Evolutionary conservation across 1,140 invertebrate species (phyloP).

Genomic region (Lepidurus apus): DNA sequence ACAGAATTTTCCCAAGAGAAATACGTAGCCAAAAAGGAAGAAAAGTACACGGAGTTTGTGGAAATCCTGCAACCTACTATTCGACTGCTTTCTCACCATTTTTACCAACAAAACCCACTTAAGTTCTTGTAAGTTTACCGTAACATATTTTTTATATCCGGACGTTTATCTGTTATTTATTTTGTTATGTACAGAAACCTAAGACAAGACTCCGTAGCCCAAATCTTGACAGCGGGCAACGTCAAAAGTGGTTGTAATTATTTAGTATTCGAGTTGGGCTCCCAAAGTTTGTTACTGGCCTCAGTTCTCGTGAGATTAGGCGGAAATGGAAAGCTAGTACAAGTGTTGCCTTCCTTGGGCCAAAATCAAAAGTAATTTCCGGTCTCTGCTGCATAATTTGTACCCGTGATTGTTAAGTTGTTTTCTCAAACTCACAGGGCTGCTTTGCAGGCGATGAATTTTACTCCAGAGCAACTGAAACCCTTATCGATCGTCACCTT

Average conservation of each 20-base stretch:
- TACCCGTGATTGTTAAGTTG: conserved; percentile 36
- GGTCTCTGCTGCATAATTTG: conserved; percentile 29
- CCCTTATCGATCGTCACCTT: conserved; percentile 51
- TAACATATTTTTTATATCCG: conserved; percentile 18
- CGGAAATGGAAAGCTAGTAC: conserved; percentile 58
- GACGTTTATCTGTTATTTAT: background rate
- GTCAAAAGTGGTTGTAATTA: conserved; percentile 69
- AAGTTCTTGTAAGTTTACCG: conserved; percentile 60
- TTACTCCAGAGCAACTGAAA: conserved; percentile 40
- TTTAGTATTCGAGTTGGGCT: conserved; percentile 80
- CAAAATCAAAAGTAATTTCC: conserved; percentile 60
- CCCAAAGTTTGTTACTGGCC: conserved; percentile 72
- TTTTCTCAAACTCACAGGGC: conserved; percentile 39
- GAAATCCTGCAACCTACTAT: conserved; percentile 69
- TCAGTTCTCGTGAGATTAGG: conserved; percentile 62
- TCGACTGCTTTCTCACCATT: conserved; percentile 66
- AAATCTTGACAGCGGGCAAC: conserved; percentile 75
- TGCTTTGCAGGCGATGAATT: conserved; percentile 63
- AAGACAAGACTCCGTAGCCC: conserved; percentile 76
- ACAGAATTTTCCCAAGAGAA: conserved; percentile 91
- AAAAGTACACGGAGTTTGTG: conserved; percentile 77
- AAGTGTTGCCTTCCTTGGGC: conserved; percentile 71
- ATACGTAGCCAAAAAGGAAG: conserved; percentile 88
- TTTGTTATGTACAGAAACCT: conserved; percentile 50
- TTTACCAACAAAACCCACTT: conserved; percentile 64